Base-by-base conservation (phyloP, 2,797 vertebrate species). In the Leptatherina wallacei region DNA sequence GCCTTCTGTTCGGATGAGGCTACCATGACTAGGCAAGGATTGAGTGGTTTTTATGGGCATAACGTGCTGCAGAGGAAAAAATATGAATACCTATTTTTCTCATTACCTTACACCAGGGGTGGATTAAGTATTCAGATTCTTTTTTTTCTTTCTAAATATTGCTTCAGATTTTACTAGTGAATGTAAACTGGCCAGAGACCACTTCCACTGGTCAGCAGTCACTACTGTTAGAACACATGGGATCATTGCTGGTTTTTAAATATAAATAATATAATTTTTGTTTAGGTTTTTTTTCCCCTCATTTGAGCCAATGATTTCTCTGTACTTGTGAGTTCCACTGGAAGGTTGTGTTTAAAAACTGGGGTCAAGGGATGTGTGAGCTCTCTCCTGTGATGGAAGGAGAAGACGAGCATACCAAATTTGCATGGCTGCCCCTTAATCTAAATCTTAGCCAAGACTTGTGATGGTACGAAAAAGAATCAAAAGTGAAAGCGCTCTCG, bases 1-100 rank as follows among this genome's bases (percentile, higher is more conserved):
- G 63, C 52, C 80, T 71, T 16, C 84, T 90, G 85, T 83, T 82
- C 67, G 79, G 61, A 68, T 84, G 70, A 83, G 60, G 57, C 76
- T 71, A 61, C 81, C 61, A 71, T 30, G 69, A 75, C 74, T 73
- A n/a, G 55, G 64, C 40, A 59, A 65, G 75, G 75, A 76, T 66
- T 73, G 29, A 75, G 56, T 44, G 59, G 62, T 75, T 82, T 80
- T 54, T 29, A 63, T 12, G 49, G 57, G 54, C 32, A 78, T 83
- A 77, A 71, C 36, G 71, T 55, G 58, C 35, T 59, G 9, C 12
- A 3, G 3, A 42, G 40, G 3, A n/a, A 40, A 40, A 13, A 40
- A 14, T 14, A 40, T 40, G 13, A 40, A 40, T 42, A 5, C 16
- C 40, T 16, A 1, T 12, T 4, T 40, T 40, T 40, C 11, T 14